Base-by-base conservation (phyloP, 2,888 invertebrate species). In the Barypeithes pellucidus region DNA sequence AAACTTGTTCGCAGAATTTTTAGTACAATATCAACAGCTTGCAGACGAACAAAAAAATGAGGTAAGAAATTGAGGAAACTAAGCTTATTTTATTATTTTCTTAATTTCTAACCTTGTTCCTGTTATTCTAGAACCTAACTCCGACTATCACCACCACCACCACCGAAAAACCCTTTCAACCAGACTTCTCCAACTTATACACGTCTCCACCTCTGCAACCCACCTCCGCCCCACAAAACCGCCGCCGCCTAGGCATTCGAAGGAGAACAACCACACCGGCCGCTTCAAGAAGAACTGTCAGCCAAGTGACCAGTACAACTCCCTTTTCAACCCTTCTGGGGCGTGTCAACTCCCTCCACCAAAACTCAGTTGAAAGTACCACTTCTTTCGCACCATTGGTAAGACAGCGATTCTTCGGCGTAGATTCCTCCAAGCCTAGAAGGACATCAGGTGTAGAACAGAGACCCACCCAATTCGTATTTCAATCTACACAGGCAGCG, bases 331-430 rank as follows among this genome's bases (percentile, higher is more conserved):
- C 29, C 3, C 47, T 45, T 12, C 12, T 33, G 7, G 14, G 16
- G 16, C 43, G 43, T 5, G 61, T 20, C 1, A 43, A 43, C 24
- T 61, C 22, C 9, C 43, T 12, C 14, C 24, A 45, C 18, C 29
- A 61, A 7, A 47, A 47, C 39, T 8, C 39, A 11, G 11, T 39
- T 39, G 41, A 66, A 39, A 39, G 16, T 41, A 54, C 41, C 12
- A 50, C 63, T 12, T 9, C 14, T 2, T 62, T 29, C 11, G 18
- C 54, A 41, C n/a, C 57, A 29, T 45, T 52, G 7, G 22, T 69
- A 9, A 69, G 61, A 24, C 60, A 62, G n/a, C 50, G 50, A 50
- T 61, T 60, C 36, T 69, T 69, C 29, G 50, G 11, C 3, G 52
- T 69, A n/a, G 24, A 33, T 0, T 29, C 36, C 2, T n/a, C 36